Conservation (phyloP, 1,140 invertebrate genomes). For the Pseudomyrmex gracilis region DNA sequence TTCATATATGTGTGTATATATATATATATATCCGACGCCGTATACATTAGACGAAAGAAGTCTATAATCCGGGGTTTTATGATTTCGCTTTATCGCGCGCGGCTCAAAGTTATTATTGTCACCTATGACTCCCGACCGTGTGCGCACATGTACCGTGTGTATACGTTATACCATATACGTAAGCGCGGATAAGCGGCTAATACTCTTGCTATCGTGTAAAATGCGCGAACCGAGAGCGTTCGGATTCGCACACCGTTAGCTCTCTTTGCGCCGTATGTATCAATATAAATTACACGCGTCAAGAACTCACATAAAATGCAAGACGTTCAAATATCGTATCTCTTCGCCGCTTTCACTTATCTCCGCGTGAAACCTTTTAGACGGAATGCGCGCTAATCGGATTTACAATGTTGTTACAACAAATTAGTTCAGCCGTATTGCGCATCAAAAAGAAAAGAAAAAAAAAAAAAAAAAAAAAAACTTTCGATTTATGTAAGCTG, state of each 20-base stretch:
- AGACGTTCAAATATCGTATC: slow-evolving; percentile 38
- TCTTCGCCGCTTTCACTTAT: slow-evolving; percentile 30
- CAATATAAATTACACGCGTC: slow-evolving; percentile 45
- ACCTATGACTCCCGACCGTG: slow-evolving; percentile 64
- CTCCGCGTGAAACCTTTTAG: neutral
- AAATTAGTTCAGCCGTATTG: slow-evolving; percentile 34
- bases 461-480: neutral
- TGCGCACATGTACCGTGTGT: neutral
- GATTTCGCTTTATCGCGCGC: slow-evolving; percentile 58
- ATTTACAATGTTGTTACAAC: slow-evolving; percentile 41
- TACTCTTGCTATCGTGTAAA: slow-evolving; percentile 14
- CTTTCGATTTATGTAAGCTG: slow-evolving; percentile 10
- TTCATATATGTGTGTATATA: slow-evolving; percentile 1
- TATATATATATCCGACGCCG: slow-evolving; percentile 24
- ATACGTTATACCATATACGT: neutral
- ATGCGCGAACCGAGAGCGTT: slow-evolving; percentile 22
- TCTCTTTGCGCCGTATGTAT: neutral
- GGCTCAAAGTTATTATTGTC: slow-evolving; percentile 70
- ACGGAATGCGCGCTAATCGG: slow-evolving; percentile 22
- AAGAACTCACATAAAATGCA: neutral
- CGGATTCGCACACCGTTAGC: slow-evolving; percentile 49
- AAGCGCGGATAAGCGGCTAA: slow-evolving; percentile 35
- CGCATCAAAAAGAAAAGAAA: neutral
- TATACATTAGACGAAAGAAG: slow-evolving; percentile 71
- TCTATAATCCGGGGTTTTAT: slow-evolving; percentile 72